A percentile compares a stretch with the other conserved stretches of the same genome.
These are phyloP conservation scores for Adela reaumurella DNA, from an alignment of 2,888 invertebrate genomes.

Conservation along the genomic window DNA sequence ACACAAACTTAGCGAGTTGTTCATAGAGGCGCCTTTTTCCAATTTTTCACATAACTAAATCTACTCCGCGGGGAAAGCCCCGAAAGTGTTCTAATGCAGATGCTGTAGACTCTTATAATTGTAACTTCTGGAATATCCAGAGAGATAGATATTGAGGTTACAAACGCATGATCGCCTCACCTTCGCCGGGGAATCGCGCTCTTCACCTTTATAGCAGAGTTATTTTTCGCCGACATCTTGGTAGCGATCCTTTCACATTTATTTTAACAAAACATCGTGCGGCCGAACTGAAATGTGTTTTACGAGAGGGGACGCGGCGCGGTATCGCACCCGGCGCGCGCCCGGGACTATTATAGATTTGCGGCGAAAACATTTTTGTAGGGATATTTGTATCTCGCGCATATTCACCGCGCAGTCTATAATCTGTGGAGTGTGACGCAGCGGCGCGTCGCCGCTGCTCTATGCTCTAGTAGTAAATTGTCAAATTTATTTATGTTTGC, in stretches of 20 bases:
- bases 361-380: conserved; percentile 39
- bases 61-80: too few species aligned
- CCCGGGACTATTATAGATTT: conserved; percentile 45
- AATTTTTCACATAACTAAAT: too few species aligned
- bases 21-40: too few species aligned
- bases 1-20: too few species aligned
- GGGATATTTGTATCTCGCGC: conserved; percentile 51
- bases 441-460: conserved; percentile 22
- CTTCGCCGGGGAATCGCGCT: conserved; percentile 46
- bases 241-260: neutral
- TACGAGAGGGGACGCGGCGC: neutral
- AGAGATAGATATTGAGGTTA: neutral
- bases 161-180: conserved; percentile 25
- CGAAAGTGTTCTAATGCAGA: neutral
- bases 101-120: neutral
- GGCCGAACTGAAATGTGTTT: neutral
- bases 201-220: conserved; percentile 42
- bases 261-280: too few species aligned
- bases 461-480: too few species aligned
- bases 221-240: conserved; percentile 3
- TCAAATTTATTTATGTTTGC: too few species aligned
- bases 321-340: neutral
- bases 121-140: neutral
- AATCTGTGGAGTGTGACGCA: too few species aligned
- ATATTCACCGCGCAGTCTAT: conserved; percentile 48